Conservation (phyloP, 2,888 invertebrate species). For the Phyllotreta cruciferae region DNA sequence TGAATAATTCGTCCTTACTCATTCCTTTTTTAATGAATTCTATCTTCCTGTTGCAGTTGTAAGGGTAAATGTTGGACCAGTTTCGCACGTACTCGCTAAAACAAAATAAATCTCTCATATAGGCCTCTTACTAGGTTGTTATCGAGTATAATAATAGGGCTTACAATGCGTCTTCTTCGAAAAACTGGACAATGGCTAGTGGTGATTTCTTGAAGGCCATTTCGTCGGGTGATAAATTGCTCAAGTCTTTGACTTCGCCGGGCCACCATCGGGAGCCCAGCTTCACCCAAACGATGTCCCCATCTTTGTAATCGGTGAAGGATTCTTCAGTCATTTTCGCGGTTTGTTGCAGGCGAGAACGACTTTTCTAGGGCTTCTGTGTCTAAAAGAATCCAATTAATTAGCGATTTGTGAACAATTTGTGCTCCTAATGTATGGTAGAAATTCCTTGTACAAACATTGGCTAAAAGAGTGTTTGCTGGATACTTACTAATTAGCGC, state of each 20-base stretch:
- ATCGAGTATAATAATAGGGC: constrained; percentile 55
- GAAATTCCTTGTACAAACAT: no score
- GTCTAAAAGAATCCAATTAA: constrained; percentile 18
- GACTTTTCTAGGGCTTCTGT: constrained; percentile 10
- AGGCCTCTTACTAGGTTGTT: constrained; percentile 23
- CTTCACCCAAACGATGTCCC: constrained; percentile 88
- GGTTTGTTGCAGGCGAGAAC: neutral
- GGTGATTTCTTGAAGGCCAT: constrained; percentile 72
- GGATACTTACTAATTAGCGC: no score
- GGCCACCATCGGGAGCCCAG: constrained; percentile 87
- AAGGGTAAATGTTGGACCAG: constrained; percentile 74
- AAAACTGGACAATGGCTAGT: constrained; percentile 85
- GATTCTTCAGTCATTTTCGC: constrained; percentile 74
- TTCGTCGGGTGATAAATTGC: constrained; percentile 72
- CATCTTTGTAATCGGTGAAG: constrained; percentile 70
- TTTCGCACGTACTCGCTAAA: constrained; percentile 83
- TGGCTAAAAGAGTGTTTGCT: no score
- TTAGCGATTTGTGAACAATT: no score
- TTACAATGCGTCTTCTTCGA: constrained; percentile 84
- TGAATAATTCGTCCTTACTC: constrained; percentile 65
- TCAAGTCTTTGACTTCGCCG: constrained; percentile 73
- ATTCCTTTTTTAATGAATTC: constrained; percentile 84
- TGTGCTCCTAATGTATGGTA: no score
- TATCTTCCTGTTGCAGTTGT: constrained; percentile 78
- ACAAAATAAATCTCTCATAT: constrained; percentile 53